Evolutionary conservation across 2,113 vertebrate genomes (phyloP), one percentile per base, ranked within the genome.

Genomic region (Hyperopisus bebe): DNA sequence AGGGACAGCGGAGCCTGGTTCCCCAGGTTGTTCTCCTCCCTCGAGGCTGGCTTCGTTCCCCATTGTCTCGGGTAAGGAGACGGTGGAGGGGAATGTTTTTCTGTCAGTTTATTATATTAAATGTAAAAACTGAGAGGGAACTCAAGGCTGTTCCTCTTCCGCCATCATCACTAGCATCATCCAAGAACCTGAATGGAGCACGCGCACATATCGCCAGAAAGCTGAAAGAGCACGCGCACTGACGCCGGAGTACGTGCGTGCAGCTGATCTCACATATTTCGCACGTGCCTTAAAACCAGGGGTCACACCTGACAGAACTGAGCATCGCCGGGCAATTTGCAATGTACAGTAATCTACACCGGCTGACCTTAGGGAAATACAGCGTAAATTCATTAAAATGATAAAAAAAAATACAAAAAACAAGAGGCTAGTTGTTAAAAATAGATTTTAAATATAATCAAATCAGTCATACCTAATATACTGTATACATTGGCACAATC

Each of bases 31-130:
- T 89, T 93, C 94, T 93, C 95, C 95, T 92, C 95, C 95, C 88
- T 96, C 96, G 90, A 95, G 92, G 35, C 96, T 96, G 92, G 94
- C 95, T 93, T 96, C 96, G 93, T 96, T 96, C 92, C 96, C 96
- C 96, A 96, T 96, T 90, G 94, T 91, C 90, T 91, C 93, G 90
- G 92, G 89, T 91, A 77, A 83, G 90, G 91, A 95, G 90, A 93
- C 93, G 91, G 91, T 92, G 92, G 91, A 92, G 91, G 94, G 92
- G 92, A 92, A 93, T 91, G 92, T 62, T 92, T 90, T 93, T 48
- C 7, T 91, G 90, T 92, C 90, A 91, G 94, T 90, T 92, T 93
- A 90, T 93, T 93, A 93, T 93, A 91, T 94, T 89, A 93, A 87
- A 93, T 66, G 11, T 82, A 88, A 90, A 92, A 93, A 95, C 93